Conservation (phyloP, 92 coral and sea anemone genomes). For the Epizoanthus rinbou region DNA sequence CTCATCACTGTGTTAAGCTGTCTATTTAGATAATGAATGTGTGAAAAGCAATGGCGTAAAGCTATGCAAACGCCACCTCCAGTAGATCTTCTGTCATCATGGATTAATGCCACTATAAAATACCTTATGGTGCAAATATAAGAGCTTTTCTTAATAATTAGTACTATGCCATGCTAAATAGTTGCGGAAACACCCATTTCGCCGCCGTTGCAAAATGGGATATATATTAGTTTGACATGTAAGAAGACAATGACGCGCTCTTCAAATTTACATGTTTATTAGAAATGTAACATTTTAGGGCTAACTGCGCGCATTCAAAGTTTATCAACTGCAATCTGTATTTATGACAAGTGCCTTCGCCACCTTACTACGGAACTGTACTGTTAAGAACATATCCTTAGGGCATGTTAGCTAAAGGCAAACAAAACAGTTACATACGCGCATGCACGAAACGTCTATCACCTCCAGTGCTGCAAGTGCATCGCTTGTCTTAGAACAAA, state of each 20-base stretch:
- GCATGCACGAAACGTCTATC: not conserved
- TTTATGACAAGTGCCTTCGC: slow-evolving; percentile 27
- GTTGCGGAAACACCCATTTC: no score
- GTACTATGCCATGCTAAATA: no score
- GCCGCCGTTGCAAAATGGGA: not conserved
- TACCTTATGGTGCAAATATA: not conserved
- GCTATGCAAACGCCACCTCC: not conserved
- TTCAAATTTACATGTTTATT: not conserved
- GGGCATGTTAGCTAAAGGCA: not conserved
- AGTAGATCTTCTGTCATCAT: not conserved
- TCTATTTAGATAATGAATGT: not conserved
- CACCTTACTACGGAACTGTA: not conserved
- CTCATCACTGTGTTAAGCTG: slow-evolving; percentile 16
- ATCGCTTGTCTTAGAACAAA: not conserved
- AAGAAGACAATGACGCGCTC: not conserved
- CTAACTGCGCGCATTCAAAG: not conserved
- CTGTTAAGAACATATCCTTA: not conserved
- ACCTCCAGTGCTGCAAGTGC: not conserved
- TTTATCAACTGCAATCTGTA: not conserved
- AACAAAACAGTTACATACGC: not conserved
- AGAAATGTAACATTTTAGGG: not conserved
- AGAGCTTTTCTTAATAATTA: no score
- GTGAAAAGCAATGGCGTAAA: not conserved
- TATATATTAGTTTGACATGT: not conserved
- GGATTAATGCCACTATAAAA: not conserved